Base-by-base conservation (phyloP, 2,888 invertebrate genomes). In the Mycalesis mineus region DNA sequence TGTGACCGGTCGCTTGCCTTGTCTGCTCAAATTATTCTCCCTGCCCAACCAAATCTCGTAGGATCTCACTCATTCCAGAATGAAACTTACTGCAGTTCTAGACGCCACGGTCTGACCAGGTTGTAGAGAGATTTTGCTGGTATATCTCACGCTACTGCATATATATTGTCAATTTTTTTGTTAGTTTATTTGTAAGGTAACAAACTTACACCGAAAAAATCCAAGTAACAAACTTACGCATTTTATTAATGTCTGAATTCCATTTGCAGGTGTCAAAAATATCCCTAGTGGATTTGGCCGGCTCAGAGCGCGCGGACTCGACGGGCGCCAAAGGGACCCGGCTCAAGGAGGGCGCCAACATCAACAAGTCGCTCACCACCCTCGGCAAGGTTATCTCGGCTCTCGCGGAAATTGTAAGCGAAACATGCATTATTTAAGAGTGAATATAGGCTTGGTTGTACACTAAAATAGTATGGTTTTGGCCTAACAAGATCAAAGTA, bases 361-460 rank as follows among this genome's bases (percentile, higher is more conserved):
- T 99, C 77, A 99, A 99, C 91, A 99, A 99, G 84, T 98, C 98
- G 22, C 91, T 99, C 65, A 99, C 99, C 0, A 99, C 99, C 0
- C 91, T 99, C 44, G 99, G 99, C 62, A 98, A 99, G 91, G 99
- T 99, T 74, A 99, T 99, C 76, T 99, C 99, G 36, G 99, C 98
- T 8, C 91, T 99, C 31, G 99, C 99, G 60, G 99, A 99, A 93
- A 94, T 96, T 77, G 96, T 96, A 86, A 95, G 95, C 92, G 22
- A 11, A 9, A 9, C 29, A 15, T 14, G 15, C 36, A 8, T 13
- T 17, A 40, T 7, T 13, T 53, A 8, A 22, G 28, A 47, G 39
- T 47, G 17, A 31, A 13, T n/a, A 11, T 33, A 15, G 14, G 37
- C 17, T 49, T 22, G 28, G 49, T 37, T 37, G 49, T 49, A 37